Evolutionary conservation across 2,113 vertebrate species (phyloP).

Genomic region (Axis porcinus): DNA sequence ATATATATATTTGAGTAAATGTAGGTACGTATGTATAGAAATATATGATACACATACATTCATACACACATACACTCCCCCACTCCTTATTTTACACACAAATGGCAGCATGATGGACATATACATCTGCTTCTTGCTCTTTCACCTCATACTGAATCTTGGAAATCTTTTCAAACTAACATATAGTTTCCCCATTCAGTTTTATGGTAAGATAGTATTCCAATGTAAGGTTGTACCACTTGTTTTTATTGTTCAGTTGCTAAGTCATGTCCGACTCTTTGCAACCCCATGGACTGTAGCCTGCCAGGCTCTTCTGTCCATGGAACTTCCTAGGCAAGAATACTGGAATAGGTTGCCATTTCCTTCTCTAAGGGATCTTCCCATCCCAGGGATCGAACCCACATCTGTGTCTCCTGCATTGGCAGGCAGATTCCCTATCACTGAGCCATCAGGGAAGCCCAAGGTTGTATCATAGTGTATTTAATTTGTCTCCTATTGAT

Average conservation of each 20-base stretch:
- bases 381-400: fast-evolving
- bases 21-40: background rate
- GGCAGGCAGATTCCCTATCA: background rate
- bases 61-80: background rate
- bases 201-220: background rate
- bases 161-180: background rate
- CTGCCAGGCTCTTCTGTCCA: background rate
- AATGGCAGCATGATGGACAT: background rate
- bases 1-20: background rate
- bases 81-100: background rate
- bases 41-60: background rate
- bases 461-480: background rate
- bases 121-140: background rate
- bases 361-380: background rate
- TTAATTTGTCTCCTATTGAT: background rate
- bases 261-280: background rate
- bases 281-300: background rate
- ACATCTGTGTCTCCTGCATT: background rate
- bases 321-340: background rate
- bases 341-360: background rate
- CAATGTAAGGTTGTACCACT: background rate
- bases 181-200: background rate
- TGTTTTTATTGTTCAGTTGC: background rate
- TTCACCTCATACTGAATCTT: background rate
- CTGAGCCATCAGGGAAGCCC: background rate